phyloP scores from a whole-genome alignment of 2,888 invertebrate genomes.

The Amphiduros pacificus region DNA sequence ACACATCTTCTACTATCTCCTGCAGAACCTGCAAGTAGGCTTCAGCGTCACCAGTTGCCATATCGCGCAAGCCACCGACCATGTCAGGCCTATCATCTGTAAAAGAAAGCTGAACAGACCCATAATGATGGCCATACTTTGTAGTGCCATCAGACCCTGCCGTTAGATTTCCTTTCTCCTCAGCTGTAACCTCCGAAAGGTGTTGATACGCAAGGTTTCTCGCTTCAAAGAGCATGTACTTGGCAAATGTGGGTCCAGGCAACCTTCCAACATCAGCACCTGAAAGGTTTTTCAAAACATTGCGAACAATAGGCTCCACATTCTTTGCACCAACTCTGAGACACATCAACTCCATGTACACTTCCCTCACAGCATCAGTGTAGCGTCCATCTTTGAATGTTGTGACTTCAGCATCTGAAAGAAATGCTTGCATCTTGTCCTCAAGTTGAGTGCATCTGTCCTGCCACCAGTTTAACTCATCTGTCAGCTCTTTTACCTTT shows the following conservation, averaged over 20 bases:
- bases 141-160: constrained; percentile 7
- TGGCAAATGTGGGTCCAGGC: constrained; percentile 8
- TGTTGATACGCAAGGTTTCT: constrained; percentile 5
- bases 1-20: constrained; percentile 1
- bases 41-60: constrained; percentile 6
- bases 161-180: not conserved
- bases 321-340: constrained; percentile 7
- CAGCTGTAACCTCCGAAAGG: not conserved
- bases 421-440: not conserved
- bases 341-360: constrained; percentile 6
- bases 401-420: not conserved
- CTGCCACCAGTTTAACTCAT: not conserved
- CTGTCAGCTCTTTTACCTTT: not conserved
- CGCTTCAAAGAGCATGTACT: constrained; percentile 9
- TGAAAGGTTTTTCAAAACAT: constrained; percentile 3
- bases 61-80: constrained; percentile 4
- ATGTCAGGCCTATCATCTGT: not conserved
- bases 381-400: not conserved
- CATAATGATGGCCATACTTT: constrained; percentile 8
- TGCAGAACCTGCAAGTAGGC: not conserved
- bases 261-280: constrained; percentile 1
- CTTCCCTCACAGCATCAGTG: not conserved
- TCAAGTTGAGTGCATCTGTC: not conserved
- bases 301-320: constrained; percentile 7
- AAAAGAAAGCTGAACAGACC: not conserved